Percentiles rank a stretch among this genome's conserved stretches.
These are phyloP conservation scores for Artemisiospiza belli DNA, from an alignment of 2,113 vertebrate species.

Conservation along the genomic window DNA sequence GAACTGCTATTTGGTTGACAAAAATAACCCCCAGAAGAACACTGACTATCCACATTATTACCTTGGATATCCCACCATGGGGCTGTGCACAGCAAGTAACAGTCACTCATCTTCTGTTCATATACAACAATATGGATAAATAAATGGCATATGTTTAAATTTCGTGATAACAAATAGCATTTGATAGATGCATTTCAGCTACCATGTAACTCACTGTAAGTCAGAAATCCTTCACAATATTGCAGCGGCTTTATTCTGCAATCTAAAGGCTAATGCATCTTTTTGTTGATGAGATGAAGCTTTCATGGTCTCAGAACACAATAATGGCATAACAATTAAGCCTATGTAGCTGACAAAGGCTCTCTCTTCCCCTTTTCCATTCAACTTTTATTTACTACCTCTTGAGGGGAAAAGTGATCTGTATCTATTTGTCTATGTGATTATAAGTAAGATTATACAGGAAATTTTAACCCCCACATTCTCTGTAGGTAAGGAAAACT, in stretches of 20 bases:
- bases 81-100: slow-evolving; percentile 15
- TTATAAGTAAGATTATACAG: background rate
- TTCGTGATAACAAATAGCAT: background rate
- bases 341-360: background rate
- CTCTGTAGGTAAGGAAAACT: background rate
- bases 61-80: background rate
- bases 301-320: background rate
- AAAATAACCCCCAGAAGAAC: slow-evolving; percentile 40
- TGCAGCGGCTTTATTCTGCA: background rate
- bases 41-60: slow-evolving; percentile 26
- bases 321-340: background rate
- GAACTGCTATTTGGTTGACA: background rate
- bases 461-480: background rate
- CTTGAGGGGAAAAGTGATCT: background rate
- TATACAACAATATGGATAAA: background rate
- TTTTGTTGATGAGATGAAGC: background rate
- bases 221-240: background rate
- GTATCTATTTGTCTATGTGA: background rate
- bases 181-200: background rate
- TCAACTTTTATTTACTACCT: background rate
- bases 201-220: background rate
- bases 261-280: background rate
- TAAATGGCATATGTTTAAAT: slow-evolving; percentile 14
- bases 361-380: background rate
- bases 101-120: background rate